Conservation (phyloP, 2,797 vertebrate species). For the Leptoclinus maculatus region DNA sequence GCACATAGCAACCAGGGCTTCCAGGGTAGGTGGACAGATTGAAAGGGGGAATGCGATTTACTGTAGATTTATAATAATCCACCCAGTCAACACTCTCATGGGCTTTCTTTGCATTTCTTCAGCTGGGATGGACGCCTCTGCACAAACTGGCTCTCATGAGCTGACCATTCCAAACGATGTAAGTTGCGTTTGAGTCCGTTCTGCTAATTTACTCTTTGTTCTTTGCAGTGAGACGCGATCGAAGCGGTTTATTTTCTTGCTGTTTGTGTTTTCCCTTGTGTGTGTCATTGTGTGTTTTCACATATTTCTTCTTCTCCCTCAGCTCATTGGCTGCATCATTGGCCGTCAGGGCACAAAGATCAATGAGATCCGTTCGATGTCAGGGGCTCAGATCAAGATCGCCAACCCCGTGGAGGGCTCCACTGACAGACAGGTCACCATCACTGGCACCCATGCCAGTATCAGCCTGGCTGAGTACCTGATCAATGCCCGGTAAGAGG, state of each 20-base stretch:
- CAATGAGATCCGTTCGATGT: slow-evolving; percentile 98
- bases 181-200: slow-evolving; percentile 67
- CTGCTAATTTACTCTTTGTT: background rate
- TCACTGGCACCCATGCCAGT: slow-evolving; percentile 95
- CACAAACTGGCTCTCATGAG: slow-evolving; percentile 97
- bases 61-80: slow-evolving; percentile 39
- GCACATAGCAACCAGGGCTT: slow-evolving; percentile 95
- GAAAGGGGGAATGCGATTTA: slow-evolving; percentile 18
- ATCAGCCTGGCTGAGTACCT: slow-evolving; percentile 97
- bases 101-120: slow-evolving; percentile 62
- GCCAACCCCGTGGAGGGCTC: slow-evolving; percentile 96
- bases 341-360: slow-evolving; percentile 96
- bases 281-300: background rate
- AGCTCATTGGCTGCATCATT: slow-evolving; percentile 98
- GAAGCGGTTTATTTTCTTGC: background rate
- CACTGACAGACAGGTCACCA: slow-evolving; percentile 95
- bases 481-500: slow-evolving; percentile 94
- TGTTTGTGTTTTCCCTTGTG: background rate
- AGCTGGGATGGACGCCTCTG: slow-evolving; percentile 95
- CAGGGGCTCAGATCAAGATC: slow-evolving; percentile 97
- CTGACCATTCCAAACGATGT: slow-evolving; percentile 99
- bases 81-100: slow-evolving; percentile 26
- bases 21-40: slow-evolving; percentile 77
- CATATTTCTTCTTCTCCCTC: background rate
- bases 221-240: background rate